These are phyloP conservation scores for Luffia ferchaultella DNA, from an alignment of 2,888 invertebrate genomes.

Conservation along the genomic window DNA sequence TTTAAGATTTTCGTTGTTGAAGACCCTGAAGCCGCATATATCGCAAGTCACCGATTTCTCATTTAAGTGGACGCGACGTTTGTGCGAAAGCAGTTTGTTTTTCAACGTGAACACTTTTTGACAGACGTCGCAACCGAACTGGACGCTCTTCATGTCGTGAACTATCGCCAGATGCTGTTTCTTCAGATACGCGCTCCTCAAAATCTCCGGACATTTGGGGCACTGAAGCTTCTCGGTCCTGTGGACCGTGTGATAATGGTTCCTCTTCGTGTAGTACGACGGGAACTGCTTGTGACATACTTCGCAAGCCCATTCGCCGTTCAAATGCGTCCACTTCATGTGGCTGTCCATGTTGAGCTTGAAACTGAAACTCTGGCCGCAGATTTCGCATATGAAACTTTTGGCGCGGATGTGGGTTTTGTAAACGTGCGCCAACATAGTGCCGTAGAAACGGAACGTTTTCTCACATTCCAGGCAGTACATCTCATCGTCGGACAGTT, in stretches of 20 bases:
- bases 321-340: conserved; percentile 27
- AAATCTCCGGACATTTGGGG: conserved; percentile 34
- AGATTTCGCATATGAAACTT: conserved; percentile 30
- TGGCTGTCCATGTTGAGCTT: conserved; percentile 34
- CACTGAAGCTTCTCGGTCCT: conserved; percentile 23
- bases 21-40: conserved; percentile 43
- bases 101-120: conserved; percentile 30
- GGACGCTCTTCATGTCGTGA: conserved; percentile 35
- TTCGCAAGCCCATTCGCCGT: conserved; percentile 14
- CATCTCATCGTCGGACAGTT: conserved; percentile 27
- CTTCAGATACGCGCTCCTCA: conserved; percentile 32
- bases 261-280: conserved; percentile 2
- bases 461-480: conserved; percentile 29
- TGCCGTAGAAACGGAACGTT: conserved; percentile 30
- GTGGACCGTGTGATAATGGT: conserved; percentile 3
- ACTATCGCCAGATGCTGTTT: conserved; percentile 38
- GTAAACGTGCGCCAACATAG: conserved; percentile 27
- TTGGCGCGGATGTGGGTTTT: conserved; percentile 27
- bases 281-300: conserved; percentile 19
- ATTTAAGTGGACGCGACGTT: conserved; percentile 38
- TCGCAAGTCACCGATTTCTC: conserved; percentile 36
- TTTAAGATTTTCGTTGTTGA: conserved; percentile 47
- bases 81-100: conserved; percentile 32
- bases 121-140: conserved; percentile 41
- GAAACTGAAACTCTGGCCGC: conserved; percentile 39